These are phyloP conservation scores for Rhopalosiphum padi DNA, from an alignment of 1,140 invertebrate genomes.

Conservation along the genomic window DNA sequence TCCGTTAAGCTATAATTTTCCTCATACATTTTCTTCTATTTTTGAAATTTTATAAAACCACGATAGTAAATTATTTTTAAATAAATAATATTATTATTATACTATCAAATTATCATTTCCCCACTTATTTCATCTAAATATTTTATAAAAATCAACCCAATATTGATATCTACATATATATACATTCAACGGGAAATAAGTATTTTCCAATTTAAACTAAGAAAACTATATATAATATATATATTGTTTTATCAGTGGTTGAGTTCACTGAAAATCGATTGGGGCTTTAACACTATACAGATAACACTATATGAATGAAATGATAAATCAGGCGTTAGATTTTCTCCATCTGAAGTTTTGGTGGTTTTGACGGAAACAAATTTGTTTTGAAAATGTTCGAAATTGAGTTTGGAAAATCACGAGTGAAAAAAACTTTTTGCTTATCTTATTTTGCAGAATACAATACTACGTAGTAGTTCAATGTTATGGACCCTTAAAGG, in stretches of 20 bases:
- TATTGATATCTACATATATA: not conserved
- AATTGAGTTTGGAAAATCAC: slow-evolving; percentile 44
- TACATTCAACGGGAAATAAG: not conserved
- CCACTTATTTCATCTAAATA: not conserved
- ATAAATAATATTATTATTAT: not conserved
- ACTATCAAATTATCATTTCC: not conserved
- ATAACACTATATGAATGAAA: slow-evolving; percentile 9
- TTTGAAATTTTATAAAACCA: no score
- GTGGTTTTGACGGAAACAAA: slow-evolving; percentile 28
- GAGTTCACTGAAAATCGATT: slow-evolving; percentile 30
- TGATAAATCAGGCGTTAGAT: slow-evolving; percentile 43
- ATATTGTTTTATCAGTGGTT: not conserved
- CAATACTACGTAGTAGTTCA: not conserved
- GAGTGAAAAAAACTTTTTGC: slow-evolving; percentile 29
- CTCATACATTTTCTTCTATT: no score
- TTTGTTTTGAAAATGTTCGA: slow-evolving; percentile 40
- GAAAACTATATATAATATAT: not conserved
- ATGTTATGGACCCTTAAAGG: not conserved
- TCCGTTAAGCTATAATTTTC: no score
- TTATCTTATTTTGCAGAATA: not conserved
- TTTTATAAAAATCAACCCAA: not conserved
- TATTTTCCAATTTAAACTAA: slow-evolving; percentile 28
- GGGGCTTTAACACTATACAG: not conserved
- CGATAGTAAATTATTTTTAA: not conserved
- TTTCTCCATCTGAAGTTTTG: not conserved